Evolutionary conservation across 1,140 invertebrate genomes (phyloP).

Genomic region (Achroia grisella): DNA sequence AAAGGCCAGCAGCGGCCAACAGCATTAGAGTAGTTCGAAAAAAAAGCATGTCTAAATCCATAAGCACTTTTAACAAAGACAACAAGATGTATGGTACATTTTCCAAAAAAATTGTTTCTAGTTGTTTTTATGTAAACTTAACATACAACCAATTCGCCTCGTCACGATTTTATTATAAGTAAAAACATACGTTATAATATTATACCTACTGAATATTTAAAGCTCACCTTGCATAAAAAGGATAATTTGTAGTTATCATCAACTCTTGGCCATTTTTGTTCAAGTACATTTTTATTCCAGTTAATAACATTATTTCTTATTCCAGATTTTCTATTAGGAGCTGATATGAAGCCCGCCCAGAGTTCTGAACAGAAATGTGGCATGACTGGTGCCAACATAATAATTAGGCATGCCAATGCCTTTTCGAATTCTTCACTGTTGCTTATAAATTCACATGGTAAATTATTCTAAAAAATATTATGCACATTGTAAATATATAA

Average conservation of each 20-base stretch:
- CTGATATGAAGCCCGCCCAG: conserved; percentile 85
- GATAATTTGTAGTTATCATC: conserved; percentile 82
- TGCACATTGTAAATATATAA: too few species aligned
- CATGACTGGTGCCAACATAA: conserved; percentile 89
- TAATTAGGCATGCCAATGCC: conserved; percentile 84
- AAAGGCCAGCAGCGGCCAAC: too few species aligned
- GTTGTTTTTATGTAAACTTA: too few species aligned
- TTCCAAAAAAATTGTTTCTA: too few species aligned
- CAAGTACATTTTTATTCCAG: conserved; percentile 79
- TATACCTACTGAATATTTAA: too few species aligned
- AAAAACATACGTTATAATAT: too few species aligned
- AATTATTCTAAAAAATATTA: conserved; percentile 57
- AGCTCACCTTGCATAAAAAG: conserved; percentile 76
- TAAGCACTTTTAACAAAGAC: too few species aligned
- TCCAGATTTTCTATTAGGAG: conserved; percentile 72
- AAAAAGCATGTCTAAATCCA: too few species aligned
- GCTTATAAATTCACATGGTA: conserved; percentile 75
- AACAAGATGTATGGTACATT: too few species aligned
- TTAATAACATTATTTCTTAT: conserved; percentile 62
- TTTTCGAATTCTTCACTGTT: conserved; percentile 85
- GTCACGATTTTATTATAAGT: too few species aligned
- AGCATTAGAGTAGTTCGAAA: too few species aligned
- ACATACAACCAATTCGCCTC: too few species aligned
- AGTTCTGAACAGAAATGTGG: conserved; percentile 94
- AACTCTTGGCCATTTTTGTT: conserved; percentile 87